Percentiles rank a stretch among this genome's conserved stretches.
These are phyloP conservation scores for Globicephala melas DNA, from an alignment of 2,113 vertebrate genomes.

Conservation along the genomic window DNA sequence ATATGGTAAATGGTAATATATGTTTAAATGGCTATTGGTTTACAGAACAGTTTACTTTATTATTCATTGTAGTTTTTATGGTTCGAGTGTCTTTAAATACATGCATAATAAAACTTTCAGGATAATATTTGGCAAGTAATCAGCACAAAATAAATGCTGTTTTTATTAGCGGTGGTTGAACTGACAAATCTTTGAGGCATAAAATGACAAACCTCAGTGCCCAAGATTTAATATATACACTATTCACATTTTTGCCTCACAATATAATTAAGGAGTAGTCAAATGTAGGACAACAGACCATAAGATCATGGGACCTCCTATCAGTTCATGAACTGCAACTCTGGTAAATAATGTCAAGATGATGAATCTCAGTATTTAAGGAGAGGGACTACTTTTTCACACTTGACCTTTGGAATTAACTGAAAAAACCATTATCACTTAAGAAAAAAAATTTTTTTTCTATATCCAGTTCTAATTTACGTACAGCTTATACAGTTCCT, in stretches of 20 bases:
- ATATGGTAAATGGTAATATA: background rate
- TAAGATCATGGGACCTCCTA: conserved; percentile 1
- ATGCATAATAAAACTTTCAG: conserved; percentile 33
- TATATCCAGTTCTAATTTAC: conserved; percentile 51
- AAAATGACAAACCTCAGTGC: background rate
- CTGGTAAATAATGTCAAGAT: conserved; percentile 73
- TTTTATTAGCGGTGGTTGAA: conserved; percentile 51
- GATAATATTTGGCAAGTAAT: background rate
- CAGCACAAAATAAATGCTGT: background rate
- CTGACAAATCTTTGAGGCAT: background rate
- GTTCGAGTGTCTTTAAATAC: conserved; percentile 22
- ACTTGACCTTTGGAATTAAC: conserved; percentile 60
- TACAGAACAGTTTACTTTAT: background rate
- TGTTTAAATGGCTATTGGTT: background rate
- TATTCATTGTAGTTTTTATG: background rate
- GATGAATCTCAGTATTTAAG: conserved; percentile 64
- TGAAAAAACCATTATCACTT: conserved; percentile 38
- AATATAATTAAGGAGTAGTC: conserved; percentile 8
- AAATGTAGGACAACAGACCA: background rate
- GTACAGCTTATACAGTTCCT: background rate
- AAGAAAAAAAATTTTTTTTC: background rate
- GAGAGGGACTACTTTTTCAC: conserved; percentile 34
- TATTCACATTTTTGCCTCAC: conserved; percentile 22
- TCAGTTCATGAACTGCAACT: conserved; percentile 73
- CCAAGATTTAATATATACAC: background rate